A percentile compares a stretch with the other conserved stretches of the same genome.
These are phyloP conservation scores for Lepidurus packardi DNA, from an alignment of 1,140 invertebrate genomes.

Conservation along the genomic window DNA sequence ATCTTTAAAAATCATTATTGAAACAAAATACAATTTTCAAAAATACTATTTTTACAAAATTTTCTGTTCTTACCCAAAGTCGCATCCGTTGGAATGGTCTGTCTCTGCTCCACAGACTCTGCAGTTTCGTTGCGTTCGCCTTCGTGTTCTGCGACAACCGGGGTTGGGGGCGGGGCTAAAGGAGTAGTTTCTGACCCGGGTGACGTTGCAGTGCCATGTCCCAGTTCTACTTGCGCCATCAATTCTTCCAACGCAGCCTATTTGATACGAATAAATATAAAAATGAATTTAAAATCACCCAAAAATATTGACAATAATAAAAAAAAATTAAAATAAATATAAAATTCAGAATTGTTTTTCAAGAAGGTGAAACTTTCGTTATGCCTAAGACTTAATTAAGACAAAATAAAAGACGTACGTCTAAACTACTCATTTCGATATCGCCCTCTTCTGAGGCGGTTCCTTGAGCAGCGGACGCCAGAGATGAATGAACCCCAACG, in stretches of 20 bases:
- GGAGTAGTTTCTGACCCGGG: neutral
- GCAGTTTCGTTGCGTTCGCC: neutral
- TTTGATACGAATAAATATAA: neutral
- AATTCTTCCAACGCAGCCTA: constrained; percentile 30
- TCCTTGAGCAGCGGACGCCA: neutral
- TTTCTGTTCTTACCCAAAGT: neutral
- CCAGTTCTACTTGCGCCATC: constrained; percentile 32
- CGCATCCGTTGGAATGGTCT: constrained; percentile 1
- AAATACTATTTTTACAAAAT: too few relatives aligned
- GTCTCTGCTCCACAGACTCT: neutral
- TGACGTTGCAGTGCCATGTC: neutral
- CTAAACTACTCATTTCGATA: neutral
- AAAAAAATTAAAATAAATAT: too few relatives aligned
- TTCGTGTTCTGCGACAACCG: neutral
- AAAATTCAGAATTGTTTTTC: too few relatives aligned
- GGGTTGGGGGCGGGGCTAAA: neutral
- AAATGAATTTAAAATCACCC: neutral
- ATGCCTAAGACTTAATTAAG: neutral
- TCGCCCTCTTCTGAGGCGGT: neutral
- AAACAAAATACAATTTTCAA: too few relatives aligned
- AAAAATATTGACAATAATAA: too few relatives aligned
- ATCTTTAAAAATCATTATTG: too few relatives aligned
- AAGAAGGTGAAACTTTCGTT: neutral
- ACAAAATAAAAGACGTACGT: neutral
- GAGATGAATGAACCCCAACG: neutral